A percentile compares a stretch with the other conserved stretches of the same genome.
Evolutionary conservation across 1,140 invertebrate genomes (phyloP).

Genomic region (Berghia stephanieae): DNA sequence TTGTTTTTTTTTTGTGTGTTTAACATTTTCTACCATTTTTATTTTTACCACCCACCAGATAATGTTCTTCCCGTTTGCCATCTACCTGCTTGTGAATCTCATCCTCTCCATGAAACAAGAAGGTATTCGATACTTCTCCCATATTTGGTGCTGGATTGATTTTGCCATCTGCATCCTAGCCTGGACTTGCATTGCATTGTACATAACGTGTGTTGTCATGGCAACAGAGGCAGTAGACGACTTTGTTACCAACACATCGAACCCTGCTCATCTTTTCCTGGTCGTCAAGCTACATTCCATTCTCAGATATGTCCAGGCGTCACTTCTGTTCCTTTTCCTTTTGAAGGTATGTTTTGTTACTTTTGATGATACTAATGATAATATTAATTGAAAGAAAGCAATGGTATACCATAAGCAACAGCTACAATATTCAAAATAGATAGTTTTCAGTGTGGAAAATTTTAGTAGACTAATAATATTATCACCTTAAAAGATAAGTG

Average conservation of each 20-base stretch:
- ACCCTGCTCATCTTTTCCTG: constrained; percentile 48
- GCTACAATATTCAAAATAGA: too few species aligned
- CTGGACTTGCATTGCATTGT: constrained; percentile 46
- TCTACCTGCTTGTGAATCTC: constrained; percentile 50
- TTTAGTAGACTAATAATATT: too few species aligned
- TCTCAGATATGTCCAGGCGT: constrained; percentile 50
- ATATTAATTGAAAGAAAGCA: too few species aligned
- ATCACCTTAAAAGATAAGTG: too few species aligned
- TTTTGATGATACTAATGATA: too few species aligned
- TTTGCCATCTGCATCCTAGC: constrained; percentile 42
- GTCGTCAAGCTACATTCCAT: constrained; percentile 47
- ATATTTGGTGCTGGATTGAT: constrained; percentile 54
- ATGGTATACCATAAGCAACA: too few species aligned
- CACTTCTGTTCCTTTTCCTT: constrained; percentile 53
- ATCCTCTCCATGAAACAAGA: constrained; percentile 36
- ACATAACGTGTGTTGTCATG: constrained; percentile 51
- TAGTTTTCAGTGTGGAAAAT: too few species aligned
- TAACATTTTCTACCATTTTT: background rate
- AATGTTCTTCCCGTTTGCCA: constrained; percentile 47
- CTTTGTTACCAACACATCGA: constrained; percentile 36
- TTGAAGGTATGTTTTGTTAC: constrained; percentile 46
- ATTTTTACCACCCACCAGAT: constrained; percentile 38
- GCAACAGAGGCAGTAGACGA: constrained; percentile 46
- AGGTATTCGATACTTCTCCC: constrained; percentile 39
- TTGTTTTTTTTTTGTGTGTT: background rate